Evolutionary conservation across 1,140 invertebrate species (phyloP).

Genomic region (Megathymus violae): DNA sequence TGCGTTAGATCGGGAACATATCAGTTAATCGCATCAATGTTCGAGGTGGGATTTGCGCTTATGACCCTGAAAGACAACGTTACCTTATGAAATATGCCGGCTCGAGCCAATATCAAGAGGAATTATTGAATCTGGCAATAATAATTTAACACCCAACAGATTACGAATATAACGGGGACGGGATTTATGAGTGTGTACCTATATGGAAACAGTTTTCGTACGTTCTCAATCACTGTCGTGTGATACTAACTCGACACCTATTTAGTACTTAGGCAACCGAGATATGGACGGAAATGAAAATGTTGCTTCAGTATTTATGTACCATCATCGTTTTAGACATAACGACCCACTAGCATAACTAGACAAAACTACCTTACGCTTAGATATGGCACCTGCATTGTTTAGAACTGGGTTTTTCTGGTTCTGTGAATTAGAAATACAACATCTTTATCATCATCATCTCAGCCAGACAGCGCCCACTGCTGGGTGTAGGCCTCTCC

Average conservation of each 20-base stretch:
- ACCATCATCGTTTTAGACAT: too few species aligned
- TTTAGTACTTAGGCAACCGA: slow-evolving; percentile 3
- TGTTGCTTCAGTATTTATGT: background rate
- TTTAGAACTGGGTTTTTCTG: too few species aligned
- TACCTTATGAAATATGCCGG: slow-evolving; percentile 17
- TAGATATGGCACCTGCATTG: too few species aligned
- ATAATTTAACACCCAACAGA: slow-evolving; percentile 20
- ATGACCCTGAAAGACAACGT: slow-evolving; percentile 1
- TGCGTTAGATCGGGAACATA: too few species aligned
- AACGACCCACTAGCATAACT: too few species aligned
- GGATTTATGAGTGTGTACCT: slow-evolving; percentile 11
- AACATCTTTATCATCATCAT: too few species aligned
- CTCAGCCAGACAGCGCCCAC: too few species aligned
- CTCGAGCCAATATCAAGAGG: slow-evolving; percentile 13
- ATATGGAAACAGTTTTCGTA: slow-evolving; percentile 20
- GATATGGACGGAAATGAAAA: slow-evolving; percentile 7
- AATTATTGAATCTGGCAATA: slow-evolving; percentile 24
- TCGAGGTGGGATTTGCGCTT: background rate
- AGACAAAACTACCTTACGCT: too few species aligned
- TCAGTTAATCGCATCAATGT: background rate
- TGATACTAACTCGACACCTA: slow-evolving; percentile 13
- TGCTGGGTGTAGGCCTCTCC: too few species aligned
- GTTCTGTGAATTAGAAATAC: too few species aligned
- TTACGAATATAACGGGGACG: slow-evolving; percentile 14
- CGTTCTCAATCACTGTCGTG: slow-evolving; percentile 17